Conservation (phyloP, 35 echinoderm and acorn worm genomes). For the Stichopus chloronotus region DNA sequence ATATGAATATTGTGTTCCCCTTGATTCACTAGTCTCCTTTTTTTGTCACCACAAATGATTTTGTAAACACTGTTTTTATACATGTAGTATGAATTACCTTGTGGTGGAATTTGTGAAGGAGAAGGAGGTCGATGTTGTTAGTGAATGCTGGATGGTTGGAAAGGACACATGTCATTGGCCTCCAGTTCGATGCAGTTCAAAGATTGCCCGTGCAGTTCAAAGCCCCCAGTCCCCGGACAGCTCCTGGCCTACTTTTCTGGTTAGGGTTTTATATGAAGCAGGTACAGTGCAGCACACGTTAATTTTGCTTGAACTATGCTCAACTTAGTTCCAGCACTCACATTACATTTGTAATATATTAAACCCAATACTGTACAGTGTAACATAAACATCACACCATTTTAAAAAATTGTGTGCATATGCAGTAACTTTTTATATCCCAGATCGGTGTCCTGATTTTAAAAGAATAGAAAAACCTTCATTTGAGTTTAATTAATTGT, state of each 20-base stretch:
- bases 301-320: conserved; percentile 22
- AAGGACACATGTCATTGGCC: conserved; percentile 3
- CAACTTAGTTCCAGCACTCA: conserved; percentile 39
- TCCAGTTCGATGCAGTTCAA: background rate
- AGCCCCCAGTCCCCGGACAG: background rate
- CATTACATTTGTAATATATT: conserved; percentile 55
- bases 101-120: conserved; percentile 24
- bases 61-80: conserved; percentile 10
- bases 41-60: background rate
- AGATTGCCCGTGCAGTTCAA: background rate
- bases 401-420: background rate
- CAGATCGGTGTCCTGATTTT: too few relatives aligned
- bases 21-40: background rate
- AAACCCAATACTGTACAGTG: background rate
- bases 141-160: background rate
- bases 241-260: background rate
- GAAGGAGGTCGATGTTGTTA: background rate
- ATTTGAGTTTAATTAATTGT: too few relatives aligned
- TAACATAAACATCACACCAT: background rate
- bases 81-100: conserved; percentile 15
- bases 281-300: conserved; percentile 53
- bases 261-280: background rate
- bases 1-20: background rate
- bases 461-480: too few relatives aligned
- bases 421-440: too few relatives aligned